Percentiles rank a stretch among this genome's conserved stretches.
Conservation (phyloP, 2,797 vertebrate species). For the Lepilemur ruficaudatus region DNA sequence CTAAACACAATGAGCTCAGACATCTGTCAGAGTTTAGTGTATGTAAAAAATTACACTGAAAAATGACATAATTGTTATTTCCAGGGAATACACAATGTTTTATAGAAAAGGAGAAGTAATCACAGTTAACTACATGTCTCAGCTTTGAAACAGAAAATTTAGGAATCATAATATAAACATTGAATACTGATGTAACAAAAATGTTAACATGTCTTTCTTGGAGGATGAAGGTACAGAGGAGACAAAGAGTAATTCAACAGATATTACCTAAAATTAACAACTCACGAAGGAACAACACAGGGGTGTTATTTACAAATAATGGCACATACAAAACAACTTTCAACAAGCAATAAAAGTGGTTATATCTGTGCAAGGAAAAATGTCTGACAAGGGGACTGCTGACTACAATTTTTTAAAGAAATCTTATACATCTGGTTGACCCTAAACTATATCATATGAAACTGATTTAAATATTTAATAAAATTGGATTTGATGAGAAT, state of each 20-base stretch:
- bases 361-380: neutral
- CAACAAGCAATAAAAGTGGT: neutral
- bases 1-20: neutral
- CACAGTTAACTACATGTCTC: neutral
- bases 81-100: neutral
- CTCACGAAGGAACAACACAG: neutral
- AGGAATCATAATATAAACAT: neutral
- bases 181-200: neutral
- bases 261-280: neutral
- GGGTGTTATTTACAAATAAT: neutral
- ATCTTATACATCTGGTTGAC: neutral
- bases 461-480: neutral
- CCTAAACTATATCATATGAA: neutral
- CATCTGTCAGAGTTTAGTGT: neutral
- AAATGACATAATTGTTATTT: neutral
- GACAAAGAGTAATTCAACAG: neutral
- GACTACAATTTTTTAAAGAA: neutral
- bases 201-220: neutral
- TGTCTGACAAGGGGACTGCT: neutral
- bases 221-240: neutral
- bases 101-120: neutral
- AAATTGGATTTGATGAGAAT: neutral
- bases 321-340: neutral
- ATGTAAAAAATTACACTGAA: neutral
- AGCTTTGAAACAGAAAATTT: neutral